phyloP scores from a whole-genome alignment of 2,797 vertebrate genomes.

The Notamacropus eugenii region DNA sequence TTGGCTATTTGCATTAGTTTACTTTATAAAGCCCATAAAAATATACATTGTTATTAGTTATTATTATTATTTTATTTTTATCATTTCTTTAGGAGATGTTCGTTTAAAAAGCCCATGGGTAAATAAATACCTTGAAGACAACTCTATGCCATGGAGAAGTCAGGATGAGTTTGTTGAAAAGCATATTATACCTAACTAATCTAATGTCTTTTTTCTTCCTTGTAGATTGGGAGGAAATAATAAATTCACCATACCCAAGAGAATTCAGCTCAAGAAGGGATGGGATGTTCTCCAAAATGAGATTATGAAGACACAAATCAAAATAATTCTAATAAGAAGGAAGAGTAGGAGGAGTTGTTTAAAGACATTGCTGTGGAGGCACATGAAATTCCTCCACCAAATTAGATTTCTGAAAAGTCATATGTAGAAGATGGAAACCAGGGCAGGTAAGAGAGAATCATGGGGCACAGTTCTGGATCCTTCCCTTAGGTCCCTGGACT shows the following conservation, averaged over 20 bases:
- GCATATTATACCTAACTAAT: not conserved
- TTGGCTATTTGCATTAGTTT: not conserved
- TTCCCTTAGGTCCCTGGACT: not conserved
- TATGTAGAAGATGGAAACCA: not conserved
- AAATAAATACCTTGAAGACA: constrained; percentile 16
- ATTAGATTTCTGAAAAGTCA: not conserved
- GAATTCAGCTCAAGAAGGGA: not conserved
- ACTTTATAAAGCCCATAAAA: not conserved
- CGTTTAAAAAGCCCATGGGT: not conserved
- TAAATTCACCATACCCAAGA: constrained; percentile 16
- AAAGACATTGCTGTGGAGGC: not conserved
- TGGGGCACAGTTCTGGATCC: not conserved
- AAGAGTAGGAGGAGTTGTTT: not conserved
- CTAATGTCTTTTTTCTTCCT: not conserved
- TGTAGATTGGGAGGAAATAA: not conserved
- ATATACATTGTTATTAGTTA: not conserved
- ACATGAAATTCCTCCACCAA: not conserved
- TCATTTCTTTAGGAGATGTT: not conserved
- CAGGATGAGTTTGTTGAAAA: constrained; percentile 40
- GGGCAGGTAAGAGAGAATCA: not conserved
- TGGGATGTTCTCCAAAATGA: not conserved
- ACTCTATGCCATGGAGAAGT: not conserved
- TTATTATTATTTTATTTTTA: not conserved
- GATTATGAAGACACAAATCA: not conserved
- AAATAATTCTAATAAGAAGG: not conserved